phyloP scores from a whole-genome alignment of 2,113 vertebrate species.

The Spermophilus dauricus region DNA sequence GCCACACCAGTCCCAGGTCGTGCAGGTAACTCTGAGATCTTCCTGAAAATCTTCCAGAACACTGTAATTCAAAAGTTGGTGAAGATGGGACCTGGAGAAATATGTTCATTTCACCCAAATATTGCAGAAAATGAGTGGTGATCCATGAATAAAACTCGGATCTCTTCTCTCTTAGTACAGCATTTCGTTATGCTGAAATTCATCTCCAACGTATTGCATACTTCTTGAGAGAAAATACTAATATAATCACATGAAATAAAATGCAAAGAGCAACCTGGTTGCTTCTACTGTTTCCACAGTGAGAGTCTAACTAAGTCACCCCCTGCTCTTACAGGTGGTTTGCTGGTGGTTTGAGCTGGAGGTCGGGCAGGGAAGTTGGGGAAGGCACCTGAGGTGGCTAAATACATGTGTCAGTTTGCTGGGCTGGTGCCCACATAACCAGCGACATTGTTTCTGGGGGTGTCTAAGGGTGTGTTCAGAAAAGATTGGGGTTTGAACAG shows the following conservation, averaged over 20 bases:
- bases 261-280: not conserved
- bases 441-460: not conserved
- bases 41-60: not conserved
- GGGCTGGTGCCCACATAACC: no score
- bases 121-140: not conserved
- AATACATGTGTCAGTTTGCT: not conserved
- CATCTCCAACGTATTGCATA: not conserved
- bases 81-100: not conserved
- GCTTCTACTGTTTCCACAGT: not conserved
- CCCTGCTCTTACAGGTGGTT: not conserved
- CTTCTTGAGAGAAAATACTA: not conserved
- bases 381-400: not conserved
- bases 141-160: not conserved
- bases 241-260: not conserved
- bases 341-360: not conserved
- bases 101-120: not conserved
- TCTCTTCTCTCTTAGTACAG: not conserved
- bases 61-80: not conserved
- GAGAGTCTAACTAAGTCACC: not conserved
- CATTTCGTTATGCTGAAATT: not conserved
- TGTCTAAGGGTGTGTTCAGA: not conserved
- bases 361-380: rapidly evolving
- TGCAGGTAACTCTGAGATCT: not conserved
- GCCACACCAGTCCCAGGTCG: rapidly evolving
- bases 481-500: not conserved